A percentile compares a stretch with the other conserved stretches of the same genome.
Conservation (phyloP, 2,113 vertebrate species). For the Ginglymostoma cirratum region DNA sequence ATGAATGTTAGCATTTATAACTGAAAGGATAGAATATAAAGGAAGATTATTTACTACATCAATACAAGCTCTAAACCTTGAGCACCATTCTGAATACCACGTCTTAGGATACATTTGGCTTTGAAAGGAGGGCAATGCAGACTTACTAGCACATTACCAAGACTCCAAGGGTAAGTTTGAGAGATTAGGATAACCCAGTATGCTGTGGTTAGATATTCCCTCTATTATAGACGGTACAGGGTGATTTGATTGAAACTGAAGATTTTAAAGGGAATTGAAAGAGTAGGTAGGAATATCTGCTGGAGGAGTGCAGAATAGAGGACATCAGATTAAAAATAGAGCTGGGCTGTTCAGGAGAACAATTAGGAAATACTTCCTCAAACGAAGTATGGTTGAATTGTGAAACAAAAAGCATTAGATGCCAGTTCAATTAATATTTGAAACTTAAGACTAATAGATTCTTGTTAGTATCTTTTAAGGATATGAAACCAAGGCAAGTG, state of each 20-base stretch:
- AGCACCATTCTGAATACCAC: neutral
- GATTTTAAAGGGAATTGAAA: neutral
- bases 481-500: neutral
- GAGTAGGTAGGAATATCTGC: neutral
- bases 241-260: neutral
- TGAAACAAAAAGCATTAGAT: neutral
- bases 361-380: neutral
- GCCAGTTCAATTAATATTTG: neutral
- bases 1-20: neutral
- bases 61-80: neutral
- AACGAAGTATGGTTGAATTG: too few relatives aligned
- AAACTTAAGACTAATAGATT: neutral
- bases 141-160: neutral
- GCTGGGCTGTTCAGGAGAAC: neutral
- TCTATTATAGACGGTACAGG: neutral
- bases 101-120: neutral
- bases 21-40: neutral
- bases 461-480: neutral
- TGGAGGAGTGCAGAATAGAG: neutral
- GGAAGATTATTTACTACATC: neutral
- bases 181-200: neutral
- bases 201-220: neutral
- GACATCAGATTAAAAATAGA: neutral
- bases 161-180: neutral
- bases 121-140: neutral